Evolutionary conservation across 2,113 vertebrate genomes (phyloP), one percentile per base, ranked within the genome.

Genomic region (Erinaceus europaeus): DNA sequence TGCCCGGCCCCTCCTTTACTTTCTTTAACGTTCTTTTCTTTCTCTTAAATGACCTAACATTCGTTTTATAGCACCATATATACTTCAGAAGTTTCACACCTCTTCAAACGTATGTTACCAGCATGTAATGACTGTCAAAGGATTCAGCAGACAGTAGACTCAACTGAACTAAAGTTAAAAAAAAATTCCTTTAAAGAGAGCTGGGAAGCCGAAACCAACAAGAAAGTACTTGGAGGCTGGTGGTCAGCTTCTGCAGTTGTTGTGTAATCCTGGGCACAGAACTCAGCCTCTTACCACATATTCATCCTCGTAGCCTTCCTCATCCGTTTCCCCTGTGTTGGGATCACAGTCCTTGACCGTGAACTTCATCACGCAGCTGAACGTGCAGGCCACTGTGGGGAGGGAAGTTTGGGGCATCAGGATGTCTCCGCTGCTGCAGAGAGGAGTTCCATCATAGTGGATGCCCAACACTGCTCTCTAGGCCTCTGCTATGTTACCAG

Each of bases 281-380:
- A 53, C 4, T 50, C 0, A 8, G 18, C 38, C 12, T 42, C 97
- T 97, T 97, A 98, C 98, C 98, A 98, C 98, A 52, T 98, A 98
- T 59, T 98, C 98, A 29, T 98, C 98, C 82, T 97, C 97, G 0
- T 98, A 98, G 77, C 98, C 98, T n/a, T 98, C 98, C 0, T 97
- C 97, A 0, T 98, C 98, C 0, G 96, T 90, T 91, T 98, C 97
- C 0, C 97, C 98, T 0, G 97, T 98, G 93, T 96, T 98, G 0
- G 97, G 98, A 64, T 98, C 98, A 23, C 98, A 98, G 90, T 98
- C 98, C 93, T 98, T 98, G 78, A 98, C 97, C 0, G 97, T 98
- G 96, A 98, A 98, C 90, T 98, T 98, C 97, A 98, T 96, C 95
- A 98, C 96, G 88, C 98, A 98, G 96, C 98, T 98, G 94, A 98